Conservation (phyloP, 2,113 vertebrate genomes). For the Numida meleagris region DNA sequence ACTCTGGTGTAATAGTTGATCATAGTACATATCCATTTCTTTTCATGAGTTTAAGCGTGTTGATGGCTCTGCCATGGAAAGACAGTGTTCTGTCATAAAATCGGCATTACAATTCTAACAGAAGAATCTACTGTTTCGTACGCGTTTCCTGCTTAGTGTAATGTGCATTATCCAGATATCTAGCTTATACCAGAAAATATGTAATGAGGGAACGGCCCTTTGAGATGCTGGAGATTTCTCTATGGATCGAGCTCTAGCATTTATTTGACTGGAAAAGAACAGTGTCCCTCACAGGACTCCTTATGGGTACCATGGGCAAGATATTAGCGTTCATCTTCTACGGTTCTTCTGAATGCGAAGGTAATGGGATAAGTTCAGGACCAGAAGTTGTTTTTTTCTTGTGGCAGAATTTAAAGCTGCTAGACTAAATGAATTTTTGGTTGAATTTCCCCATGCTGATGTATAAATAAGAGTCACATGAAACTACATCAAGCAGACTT, state of each 20-base stretch:
- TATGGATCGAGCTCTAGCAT: neutral
- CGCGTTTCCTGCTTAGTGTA: neutral
- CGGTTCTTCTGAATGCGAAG: neutral
- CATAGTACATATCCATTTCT: neutral
- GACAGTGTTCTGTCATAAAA: neutral
- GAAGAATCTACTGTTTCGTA: neutral
- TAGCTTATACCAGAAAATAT: neutral
- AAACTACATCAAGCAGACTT: neutral
- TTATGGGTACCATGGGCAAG: neutral
- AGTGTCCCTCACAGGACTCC: neutral
- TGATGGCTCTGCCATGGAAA: neutral
- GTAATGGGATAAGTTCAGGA: neutral
- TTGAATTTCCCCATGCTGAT: neutral
- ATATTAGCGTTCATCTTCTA: neutral
- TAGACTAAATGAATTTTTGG: neutral
- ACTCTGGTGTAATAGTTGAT: neutral
- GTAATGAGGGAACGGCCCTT: neutral
- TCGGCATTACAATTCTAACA: neutral
- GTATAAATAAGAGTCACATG: neutral
- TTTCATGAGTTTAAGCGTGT: rapidly evolving
- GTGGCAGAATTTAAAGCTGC: neutral
- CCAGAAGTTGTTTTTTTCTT: neutral
- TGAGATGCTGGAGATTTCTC: neutral
- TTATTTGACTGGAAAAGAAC: neutral
- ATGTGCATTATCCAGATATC: neutral